Evolutionary conservation across 2,888 invertebrate species (phyloP), one percentile per base, ranked within the genome.

Genomic region (Psococerastis gibbosa): DNA sequence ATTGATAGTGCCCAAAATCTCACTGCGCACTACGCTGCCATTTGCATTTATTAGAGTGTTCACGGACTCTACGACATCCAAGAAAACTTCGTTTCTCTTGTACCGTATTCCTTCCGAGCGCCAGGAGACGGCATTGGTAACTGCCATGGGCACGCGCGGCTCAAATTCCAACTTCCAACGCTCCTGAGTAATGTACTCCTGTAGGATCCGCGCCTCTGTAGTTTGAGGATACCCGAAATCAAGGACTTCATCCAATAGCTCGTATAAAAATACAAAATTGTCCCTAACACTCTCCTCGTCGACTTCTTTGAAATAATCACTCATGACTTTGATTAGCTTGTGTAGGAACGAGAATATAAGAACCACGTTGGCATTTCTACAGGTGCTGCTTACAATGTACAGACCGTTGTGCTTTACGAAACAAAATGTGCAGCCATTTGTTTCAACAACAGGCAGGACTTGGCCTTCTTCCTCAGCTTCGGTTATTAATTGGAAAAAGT

Each of bases 81-180:
- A 60, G 54, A 76, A 76, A 2, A 78, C 75, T 62, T 78, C 76
- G 60, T 76, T 76, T 56, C 77, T 78, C 42, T 75, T 61, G 56
- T 76, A 76, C 53, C 74, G 75, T 49, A 76, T 69, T 5, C 74
- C 74, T 53, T 77, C 75, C 2, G 73, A 70, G 47, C 76, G 59
- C 75, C 76, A 77, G 1, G 74, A 74, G 13, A 76, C 76, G n/a
- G 76, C 75, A 59, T 77, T 76, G 3, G 76, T 76, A 3, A 76
- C 75, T 18, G 76, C 74, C 67, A 72, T 70, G 1, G 76, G 76
- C 15, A 74, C 73, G 32, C 73, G 60, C 1, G 73, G 73, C 27
- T 71, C 71, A 31, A 72, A 63, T 55, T 75, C 75, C 43, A 77
- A 59, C 54, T 74, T 74, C 54, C 76, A 73, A 32, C 75, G 71